Evolutionary conservation across 2,888 invertebrate species (phyloP).

Genomic region (Chymomyza amoena): DNA sequence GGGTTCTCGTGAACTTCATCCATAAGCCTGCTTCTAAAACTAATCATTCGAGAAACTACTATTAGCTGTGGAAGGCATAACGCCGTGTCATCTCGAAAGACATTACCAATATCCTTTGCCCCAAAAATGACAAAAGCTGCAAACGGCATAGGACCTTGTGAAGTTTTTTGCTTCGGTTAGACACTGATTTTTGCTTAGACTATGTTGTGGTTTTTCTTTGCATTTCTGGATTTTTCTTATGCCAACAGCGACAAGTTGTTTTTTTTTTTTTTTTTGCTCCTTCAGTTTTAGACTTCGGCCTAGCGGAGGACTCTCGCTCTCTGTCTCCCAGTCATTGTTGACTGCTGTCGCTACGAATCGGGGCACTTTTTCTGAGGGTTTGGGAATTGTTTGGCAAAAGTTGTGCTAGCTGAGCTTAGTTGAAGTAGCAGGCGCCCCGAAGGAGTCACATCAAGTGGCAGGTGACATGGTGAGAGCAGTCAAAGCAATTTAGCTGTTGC

Average conservation of each 20-base stretch:
- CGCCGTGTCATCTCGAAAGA: not conserved
- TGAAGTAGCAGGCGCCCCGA: not conserved
- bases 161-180: not conserved
- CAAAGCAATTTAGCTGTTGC: slow-evolving; percentile 22
- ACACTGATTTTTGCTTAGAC: not conserved
- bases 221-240: not conserved
- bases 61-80: not conserved
- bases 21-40: too few species aligned
- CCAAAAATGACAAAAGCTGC: not conserved
- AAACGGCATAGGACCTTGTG: not conserved
- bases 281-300: not conserved
- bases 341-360: slow-evolving; percentile 15
- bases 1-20: not conserved
- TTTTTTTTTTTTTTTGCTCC: not conserved
- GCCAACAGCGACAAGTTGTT: not conserved
- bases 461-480: slow-evolving; percentile 36
- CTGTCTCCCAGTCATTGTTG: slow-evolving; percentile 9
- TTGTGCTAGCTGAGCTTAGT: not conserved
- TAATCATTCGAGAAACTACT: not conserved
- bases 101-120: not conserved
- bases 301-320: not conserved
- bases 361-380: not conserved
- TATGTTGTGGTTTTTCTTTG: not conserved
- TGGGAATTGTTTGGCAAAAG: not conserved
- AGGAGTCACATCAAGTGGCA: slow-evolving; percentile 32